Percentiles rank a stretch among this genome's conserved stretches.
Conservation (phyloP, 1,140 invertebrate genomes). For the Drosophila chauvacae region DNA sequence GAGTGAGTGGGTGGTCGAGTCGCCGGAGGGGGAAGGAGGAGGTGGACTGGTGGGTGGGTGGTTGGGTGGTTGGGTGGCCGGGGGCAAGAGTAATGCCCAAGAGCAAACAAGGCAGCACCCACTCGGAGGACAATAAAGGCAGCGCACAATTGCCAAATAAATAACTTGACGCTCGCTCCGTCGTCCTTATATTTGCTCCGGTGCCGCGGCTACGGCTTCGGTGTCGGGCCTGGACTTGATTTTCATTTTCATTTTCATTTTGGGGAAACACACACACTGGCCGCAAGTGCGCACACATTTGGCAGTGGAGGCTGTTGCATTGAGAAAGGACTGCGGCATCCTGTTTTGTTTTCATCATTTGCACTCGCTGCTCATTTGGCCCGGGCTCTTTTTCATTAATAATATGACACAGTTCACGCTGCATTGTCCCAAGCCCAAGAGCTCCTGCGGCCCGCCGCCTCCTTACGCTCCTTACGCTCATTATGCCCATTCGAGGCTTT, state of each 20-base stretch:
- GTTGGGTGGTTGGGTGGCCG: background rate
- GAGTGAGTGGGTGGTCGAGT: conserved; percentile 15
- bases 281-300: conserved; percentile 20
- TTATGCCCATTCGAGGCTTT: conserved; percentile 80
- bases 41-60: conserved; percentile 4
- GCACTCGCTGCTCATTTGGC: conserved; percentile 61
- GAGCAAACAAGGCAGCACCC: conserved; percentile 64
- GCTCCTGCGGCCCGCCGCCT: conserved; percentile 74
- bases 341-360: conserved; percentile 61
- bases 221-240: conserved; percentile 50
- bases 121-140: conserved; percentile 76
- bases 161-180: conserved; percentile 71
- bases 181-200: conserved; percentile 73
- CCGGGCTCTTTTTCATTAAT: conserved; percentile 73
- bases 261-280: conserved; percentile 32
- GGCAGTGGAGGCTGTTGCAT: conserved; percentile 63
- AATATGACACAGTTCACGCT: conserved; percentile 78
- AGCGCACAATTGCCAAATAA: conserved; percentile 79
- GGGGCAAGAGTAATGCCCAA: conserved; percentile 58
- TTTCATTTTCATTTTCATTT: conserved; percentile 69
- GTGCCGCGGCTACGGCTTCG: conserved; percentile 45
- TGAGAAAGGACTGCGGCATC: conserved; percentile 69
- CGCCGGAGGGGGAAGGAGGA: background rate
- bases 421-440: conserved; percentile 73
- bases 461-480: conserved; percentile 80